phyloP scores from a whole-genome alignment of 2,113 vertebrate species.

The Amphilophus citrinellus region DNA sequence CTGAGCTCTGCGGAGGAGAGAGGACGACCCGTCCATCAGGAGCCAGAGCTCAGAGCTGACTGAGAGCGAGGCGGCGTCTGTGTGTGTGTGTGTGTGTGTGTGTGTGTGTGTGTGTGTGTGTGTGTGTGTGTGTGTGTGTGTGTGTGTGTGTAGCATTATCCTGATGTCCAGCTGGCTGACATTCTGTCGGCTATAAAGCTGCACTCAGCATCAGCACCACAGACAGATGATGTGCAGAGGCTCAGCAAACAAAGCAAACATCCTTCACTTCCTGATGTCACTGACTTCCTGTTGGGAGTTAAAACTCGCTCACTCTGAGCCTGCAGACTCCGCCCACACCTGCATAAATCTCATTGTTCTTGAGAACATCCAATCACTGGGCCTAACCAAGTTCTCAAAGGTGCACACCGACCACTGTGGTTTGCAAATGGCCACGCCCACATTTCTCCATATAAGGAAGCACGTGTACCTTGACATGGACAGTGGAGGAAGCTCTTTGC shows the following conservation, averaged over 20 bases:
- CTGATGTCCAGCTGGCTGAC: slow-evolving; percentile 46
- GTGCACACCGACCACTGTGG: accelerated
- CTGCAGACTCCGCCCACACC: background rate
- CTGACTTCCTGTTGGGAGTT: background rate
- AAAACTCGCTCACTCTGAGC: background rate
- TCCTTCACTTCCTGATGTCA: background rate
- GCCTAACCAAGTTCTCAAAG: background rate
- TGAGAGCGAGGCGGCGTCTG: background rate
- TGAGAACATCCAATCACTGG: too few relatives aligned
- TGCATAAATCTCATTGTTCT: background rate
- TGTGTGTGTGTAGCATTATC: slow-evolving; percentile 38
- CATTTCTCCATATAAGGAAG: slow-evolving; percentile 5
- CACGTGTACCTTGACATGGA: accelerated
- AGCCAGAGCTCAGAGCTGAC: slow-evolving; percentile 31
- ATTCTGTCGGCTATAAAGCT: slow-evolving; percentile 27
- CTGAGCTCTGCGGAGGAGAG: slow-evolving; percentile 71
- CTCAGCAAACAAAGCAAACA: background rate
- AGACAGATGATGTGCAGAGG: background rate
- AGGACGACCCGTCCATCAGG: slow-evolving; percentile 71
- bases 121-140: slow-evolving; percentile 9
- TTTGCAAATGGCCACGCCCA: background rate
- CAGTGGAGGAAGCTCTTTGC: background rate
- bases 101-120: background rate
- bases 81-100: background rate
- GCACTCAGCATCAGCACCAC: slow-evolving; percentile 6